Conservation (phyloP, 2,888 invertebrate species). For the Plebejus melissa region DNA sequence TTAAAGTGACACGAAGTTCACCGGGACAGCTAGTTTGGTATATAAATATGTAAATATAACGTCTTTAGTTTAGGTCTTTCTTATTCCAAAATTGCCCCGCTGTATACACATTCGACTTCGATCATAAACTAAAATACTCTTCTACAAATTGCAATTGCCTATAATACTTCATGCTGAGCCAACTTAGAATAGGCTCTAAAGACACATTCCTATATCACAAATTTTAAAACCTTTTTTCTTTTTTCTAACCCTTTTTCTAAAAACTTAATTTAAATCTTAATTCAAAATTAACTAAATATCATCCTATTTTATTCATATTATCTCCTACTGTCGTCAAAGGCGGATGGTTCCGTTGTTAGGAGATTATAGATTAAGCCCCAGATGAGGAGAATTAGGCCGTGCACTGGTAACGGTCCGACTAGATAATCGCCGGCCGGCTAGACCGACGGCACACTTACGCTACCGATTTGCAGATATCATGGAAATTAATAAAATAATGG, state of each 20-base stretch:
- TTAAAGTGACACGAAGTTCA: no score
- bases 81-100: no score
- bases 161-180: no score
- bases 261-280: neutral
- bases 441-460: neutral
- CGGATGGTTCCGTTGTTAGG: neutral
- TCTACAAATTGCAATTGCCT: no score
- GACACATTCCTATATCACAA: neutral
- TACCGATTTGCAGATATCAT: neutral
- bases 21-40: no score
- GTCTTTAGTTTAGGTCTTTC: no score
- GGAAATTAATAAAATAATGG: neutral
- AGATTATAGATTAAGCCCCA: slow-evolving; percentile 11
- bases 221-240: neutral
- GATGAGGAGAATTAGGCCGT: slow-evolving; percentile 15
- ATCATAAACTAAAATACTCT: no score
- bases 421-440: slow-evolving; percentile 6
- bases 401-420: slow-evolving; percentile 6
- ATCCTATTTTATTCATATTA: neutral
- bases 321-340: neutral
- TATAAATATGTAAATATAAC: no score
- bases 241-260: neutral
- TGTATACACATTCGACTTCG: no score
- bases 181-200: no score
- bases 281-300: neutral